Conservation (phyloP, 2,888 invertebrate genomes). For the Escarpia spicata region DNA sequence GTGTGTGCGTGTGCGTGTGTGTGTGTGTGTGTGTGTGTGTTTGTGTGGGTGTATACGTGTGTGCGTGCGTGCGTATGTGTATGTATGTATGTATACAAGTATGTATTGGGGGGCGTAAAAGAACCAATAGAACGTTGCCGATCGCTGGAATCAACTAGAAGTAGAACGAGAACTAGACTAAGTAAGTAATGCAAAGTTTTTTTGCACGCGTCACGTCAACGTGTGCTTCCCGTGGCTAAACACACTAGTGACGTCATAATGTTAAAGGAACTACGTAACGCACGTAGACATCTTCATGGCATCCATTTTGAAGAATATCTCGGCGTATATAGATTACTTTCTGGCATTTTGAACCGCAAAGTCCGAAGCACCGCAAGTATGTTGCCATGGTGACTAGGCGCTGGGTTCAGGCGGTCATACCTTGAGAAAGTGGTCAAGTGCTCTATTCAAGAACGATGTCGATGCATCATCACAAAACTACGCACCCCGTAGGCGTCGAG, state of each 20-base stretch:
- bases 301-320: not conserved
- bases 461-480: not conserved
- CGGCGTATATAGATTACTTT: not conserved
- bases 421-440: not conserved
- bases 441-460: not conserved
- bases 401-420: not conserved
- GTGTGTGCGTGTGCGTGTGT: too few species aligned
- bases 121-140: too few species aligned
- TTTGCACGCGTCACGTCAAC: conserved; percentile 5
- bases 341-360: not conserved
- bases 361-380: not conserved
- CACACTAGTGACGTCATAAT: not conserved
- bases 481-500: not conserved
- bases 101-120: too few species aligned
- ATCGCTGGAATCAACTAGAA: too few species aligned
- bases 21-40: too few species aligned
- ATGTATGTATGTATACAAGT: not conserved
- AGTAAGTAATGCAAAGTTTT: not conserved
- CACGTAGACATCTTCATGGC: not conserved
- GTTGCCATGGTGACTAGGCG: not conserved
- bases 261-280: conserved; percentile 6
- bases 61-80: not conserved
- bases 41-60: too few species aligned
- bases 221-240: not conserved
- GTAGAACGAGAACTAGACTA: not conserved